phyloP scores from a whole-genome alignment of 2,888 invertebrate genomes.

The Phrixothrix hirtus region DNA sequence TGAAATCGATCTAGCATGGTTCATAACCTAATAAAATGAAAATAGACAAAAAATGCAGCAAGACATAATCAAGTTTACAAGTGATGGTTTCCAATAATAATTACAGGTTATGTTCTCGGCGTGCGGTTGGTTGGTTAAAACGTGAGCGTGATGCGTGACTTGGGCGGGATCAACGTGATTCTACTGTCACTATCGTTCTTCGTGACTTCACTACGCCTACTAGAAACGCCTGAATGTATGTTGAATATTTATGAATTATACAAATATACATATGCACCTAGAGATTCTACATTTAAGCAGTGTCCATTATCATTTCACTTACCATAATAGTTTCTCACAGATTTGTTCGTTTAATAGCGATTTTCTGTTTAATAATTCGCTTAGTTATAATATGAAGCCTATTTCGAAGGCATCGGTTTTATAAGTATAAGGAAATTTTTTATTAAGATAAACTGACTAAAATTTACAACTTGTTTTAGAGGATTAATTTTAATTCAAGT shows the following conservation, averaged over 20 bases:
- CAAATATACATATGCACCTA: constrained; percentile 28
- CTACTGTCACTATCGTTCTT: constrained; percentile 51
- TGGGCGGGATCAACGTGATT: constrained; percentile 51
- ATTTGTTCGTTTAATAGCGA: too few relatives aligned
- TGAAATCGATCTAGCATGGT: constrained; percentile 4
- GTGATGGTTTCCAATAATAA: constrained; percentile 53
- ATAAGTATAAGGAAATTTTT: too few relatives aligned
- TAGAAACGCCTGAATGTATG: constrained; percentile 45
- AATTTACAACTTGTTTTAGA: constrained; percentile 23
- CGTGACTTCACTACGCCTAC: constrained; percentile 53
- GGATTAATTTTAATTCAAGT: constrained; percentile 30
- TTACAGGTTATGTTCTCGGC: constrained; percentile 50
- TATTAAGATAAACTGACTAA: background rate
- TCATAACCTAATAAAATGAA: constrained; percentile 11
- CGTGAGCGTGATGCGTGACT: constrained; percentile 53
- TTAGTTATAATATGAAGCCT: constrained; percentile 7
- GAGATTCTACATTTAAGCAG: constrained; percentile 11
- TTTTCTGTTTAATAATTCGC: too few relatives aligned
- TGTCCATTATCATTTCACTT: too few relatives aligned
- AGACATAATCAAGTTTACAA: constrained; percentile 30
- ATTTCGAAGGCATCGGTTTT: too few relatives aligned
- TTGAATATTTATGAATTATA: constrained; percentile 39
- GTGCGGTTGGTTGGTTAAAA: constrained; percentile 51
- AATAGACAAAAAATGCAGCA: constrained; percentile 17
- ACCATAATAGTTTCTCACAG: too few relatives aligned